Evolutionary conservation across 1,140 invertebrate species (phyloP).

Genomic region (Thaumetopoea pityocampa): DNA sequence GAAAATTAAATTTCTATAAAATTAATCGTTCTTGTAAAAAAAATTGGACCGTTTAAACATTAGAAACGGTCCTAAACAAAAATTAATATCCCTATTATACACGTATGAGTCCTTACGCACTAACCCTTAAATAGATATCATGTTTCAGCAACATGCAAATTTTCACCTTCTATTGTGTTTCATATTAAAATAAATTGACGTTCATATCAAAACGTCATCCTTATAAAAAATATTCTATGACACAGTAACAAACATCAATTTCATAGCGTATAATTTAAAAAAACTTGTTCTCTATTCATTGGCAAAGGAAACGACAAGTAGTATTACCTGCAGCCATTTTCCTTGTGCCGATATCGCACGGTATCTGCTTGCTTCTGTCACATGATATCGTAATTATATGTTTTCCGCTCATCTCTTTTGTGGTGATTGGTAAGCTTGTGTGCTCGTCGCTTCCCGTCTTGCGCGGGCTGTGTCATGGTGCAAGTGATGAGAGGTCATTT

Average conservation of each 20-base stretch:
- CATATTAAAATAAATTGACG: neutral
- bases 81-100: too few species aligned
- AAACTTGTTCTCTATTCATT: constrained; percentile 24
- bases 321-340: constrained; percentile 41
- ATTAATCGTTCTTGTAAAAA: too few species aligned
- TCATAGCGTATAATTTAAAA: constrained; percentile 21
- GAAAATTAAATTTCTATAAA: too few species aligned
- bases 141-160: constrained; percentile 12
- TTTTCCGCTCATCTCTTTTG: constrained; percentile 64
- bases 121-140: too few species aligned
- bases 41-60: too few species aligned
- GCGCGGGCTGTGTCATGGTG: constrained; percentile 13
- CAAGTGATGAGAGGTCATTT: constrained; percentile 15
- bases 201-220: constrained; percentile 5
- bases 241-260: constrained; percentile 6
- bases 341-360: too few species aligned
- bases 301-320: constrained; percentile 50
- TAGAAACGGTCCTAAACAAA: too few species aligned
- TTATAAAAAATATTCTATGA: neutral
- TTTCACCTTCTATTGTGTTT: neutral
- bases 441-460: constrained; percentile 40
- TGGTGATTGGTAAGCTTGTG: constrained; percentile 28
- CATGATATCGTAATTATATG: constrained; percentile 66
- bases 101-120: too few species aligned
- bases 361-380: constrained; percentile 41